Percentiles rank a stretch among this genome's conserved stretches.
Evolutionary conservation across 2,797 vertebrate species (phyloP).

Genomic region (Alosa sapidissima): DNA sequence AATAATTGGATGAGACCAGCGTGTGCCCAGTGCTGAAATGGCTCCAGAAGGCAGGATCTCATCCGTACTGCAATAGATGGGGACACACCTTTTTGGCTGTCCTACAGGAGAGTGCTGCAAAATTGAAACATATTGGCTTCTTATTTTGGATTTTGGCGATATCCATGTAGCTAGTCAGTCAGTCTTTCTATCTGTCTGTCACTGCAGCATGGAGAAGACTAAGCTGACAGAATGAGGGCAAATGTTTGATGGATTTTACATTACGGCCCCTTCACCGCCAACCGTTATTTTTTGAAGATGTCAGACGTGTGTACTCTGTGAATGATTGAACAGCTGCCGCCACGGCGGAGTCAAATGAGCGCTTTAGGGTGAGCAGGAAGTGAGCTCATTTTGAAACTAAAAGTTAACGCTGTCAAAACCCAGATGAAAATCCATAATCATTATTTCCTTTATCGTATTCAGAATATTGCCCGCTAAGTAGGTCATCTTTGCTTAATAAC

Average conservation of each 20-base stretch:
- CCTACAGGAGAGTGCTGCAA: background rate
- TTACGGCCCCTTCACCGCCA: background rate
- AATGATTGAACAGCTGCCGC: background rate
- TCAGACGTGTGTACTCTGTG: slow-evolving; percentile 8
- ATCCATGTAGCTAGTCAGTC: slow-evolving; percentile 26
- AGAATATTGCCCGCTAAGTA: background rate
- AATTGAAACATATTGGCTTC: background rate
- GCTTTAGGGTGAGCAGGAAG: background rate
- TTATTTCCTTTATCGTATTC: background rate
- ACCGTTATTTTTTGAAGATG: background rate
- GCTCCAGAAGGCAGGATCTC: slow-evolving; percentile 26
- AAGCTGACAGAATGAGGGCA: slow-evolving; percentile 55
- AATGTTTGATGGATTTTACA: slow-evolving; percentile 28
- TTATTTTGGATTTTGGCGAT: slow-evolving; percentile 14
- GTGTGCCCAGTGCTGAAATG: slow-evolving; percentile 26
- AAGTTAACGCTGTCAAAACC: slow-evolving; percentile 10
- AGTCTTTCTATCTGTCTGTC: slow-evolving; percentile 35
- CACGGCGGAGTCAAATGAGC: background rate
- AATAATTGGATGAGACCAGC: slow-evolving; percentile 40
- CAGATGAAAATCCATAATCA: background rate
- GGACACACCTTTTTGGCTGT: slow-evolving; percentile 4
- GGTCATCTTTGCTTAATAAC: slow-evolving; percentile 9
- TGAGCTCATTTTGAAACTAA: background rate
- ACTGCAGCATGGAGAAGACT: slow-evolving; percentile 40
- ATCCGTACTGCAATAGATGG: background rate